Conservation (phyloP, 2,797 vertebrate genomes). For the Monodelphis domestica region DNA sequence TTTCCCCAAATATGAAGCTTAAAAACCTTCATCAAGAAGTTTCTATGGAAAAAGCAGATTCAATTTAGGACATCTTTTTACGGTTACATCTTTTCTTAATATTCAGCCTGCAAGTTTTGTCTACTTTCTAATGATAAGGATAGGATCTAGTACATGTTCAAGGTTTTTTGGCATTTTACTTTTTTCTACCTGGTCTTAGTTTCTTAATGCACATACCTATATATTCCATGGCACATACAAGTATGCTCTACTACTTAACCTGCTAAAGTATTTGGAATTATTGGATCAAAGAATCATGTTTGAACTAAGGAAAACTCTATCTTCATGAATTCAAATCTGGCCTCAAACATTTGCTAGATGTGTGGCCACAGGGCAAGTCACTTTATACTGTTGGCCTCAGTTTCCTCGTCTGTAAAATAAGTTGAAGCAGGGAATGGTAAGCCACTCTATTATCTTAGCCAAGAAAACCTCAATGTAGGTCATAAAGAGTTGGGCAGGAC, state of each 20-base stretch:
- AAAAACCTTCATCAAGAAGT: not conserved
- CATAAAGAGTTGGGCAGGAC: too few relatives aligned
- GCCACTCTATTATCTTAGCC: too few relatives aligned
- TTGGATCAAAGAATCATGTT: too few relatives aligned
- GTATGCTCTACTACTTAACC: not conserved
- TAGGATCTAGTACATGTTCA: not conserved
- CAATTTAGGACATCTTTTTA: not conserved
- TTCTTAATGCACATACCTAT: not conserved
- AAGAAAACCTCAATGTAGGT: too few relatives aligned
- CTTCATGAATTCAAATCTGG: too few relatives aligned
- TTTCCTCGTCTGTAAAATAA: too few relatives aligned
- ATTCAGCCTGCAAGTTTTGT: not conserved
- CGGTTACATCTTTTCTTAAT: not conserved
- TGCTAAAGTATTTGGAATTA: not conserved
- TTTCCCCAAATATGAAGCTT: not conserved
- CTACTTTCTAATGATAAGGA: not conserved
- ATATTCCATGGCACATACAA: not conserved
- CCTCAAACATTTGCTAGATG: too few relatives aligned
- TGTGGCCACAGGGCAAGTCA: too few relatives aligned
- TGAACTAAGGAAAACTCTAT: too few relatives aligned
- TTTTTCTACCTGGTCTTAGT: not conserved
- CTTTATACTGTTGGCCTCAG: too few relatives aligned
- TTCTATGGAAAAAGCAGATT: not conserved
- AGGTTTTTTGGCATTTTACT: too few relatives aligned
- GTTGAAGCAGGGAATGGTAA: too few relatives aligned